Conservation (phyloP, 2,888 invertebrate species). For the Auanema sp. region DNA sequence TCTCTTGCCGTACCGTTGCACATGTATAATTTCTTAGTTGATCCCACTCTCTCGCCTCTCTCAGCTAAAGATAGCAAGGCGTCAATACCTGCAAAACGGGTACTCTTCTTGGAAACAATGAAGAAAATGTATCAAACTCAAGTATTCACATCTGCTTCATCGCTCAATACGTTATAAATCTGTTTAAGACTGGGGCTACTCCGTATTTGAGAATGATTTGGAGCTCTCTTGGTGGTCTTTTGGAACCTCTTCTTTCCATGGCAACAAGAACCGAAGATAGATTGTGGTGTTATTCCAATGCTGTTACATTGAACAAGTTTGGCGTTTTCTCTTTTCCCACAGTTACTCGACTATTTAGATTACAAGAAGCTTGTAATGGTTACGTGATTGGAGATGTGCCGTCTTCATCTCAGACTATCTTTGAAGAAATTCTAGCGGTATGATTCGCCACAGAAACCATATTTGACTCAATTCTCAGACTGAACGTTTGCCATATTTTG, state of each 20-base stretch:
- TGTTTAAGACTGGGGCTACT: constrained; percentile 5
- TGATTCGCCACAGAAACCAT: too few species aligned
- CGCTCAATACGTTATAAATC: too few species aligned
- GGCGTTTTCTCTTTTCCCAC: neutral
- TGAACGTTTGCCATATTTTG: too few species aligned
- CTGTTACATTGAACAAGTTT: constrained; percentile 15
- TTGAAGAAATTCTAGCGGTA: constrained; percentile 18
- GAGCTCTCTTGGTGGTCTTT: constrained; percentile 9
- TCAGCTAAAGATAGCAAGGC: constrained; percentile 9
- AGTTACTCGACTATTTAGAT: constrained; percentile 3
- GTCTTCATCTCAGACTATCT: constrained; percentile 10
- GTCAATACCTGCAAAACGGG: constrained; percentile 9
- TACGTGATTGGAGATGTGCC: constrained; percentile 14
- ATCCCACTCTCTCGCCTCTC: constrained; percentile 12
- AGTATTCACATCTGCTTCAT: too few species aligned
- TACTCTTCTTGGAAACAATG: neutral
- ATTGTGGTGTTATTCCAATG: constrained; percentile 17
- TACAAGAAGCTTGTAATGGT: constrained; percentile 11
- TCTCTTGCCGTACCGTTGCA: constrained; percentile 7
- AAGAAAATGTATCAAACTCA: constrained; percentile 4
- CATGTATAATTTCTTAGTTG: constrained; percentile 14
- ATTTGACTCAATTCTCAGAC: too few species aligned
- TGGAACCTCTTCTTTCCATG: constrained; percentile 15
- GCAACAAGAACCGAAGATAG: constrained; percentile 18
- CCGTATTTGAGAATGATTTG: constrained; percentile 7